A percentile compares a stretch with the other conserved stretches of the same genome.
phyloP scores from a whole-genome alignment of 2,888 invertebrate genomes.

The Entomobrya multifasciata region DNA sequence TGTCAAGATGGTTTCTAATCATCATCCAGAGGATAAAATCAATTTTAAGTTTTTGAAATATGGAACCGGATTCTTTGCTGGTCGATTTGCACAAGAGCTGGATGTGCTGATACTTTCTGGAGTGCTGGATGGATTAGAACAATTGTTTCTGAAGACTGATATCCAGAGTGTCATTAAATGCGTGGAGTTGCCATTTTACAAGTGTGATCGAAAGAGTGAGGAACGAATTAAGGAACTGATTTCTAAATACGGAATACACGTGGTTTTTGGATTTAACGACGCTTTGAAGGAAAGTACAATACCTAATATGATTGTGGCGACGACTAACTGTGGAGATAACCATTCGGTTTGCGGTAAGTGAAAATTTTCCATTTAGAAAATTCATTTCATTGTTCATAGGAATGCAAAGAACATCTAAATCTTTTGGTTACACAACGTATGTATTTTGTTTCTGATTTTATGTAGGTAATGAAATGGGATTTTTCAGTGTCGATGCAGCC shows the following conservation, averaged over 20 bases:
- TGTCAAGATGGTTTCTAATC: slow-evolving; percentile 28
- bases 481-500: slow-evolving; percentile 72
- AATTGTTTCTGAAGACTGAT: slow-evolving; percentile 31
- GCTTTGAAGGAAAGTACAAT: slow-evolving; percentile 60
- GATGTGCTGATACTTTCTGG: slow-evolving; percentile 61
- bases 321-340: slow-evolving; percentile 76
- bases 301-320: slow-evolving; percentile 45
- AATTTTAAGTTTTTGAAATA: slow-evolving; percentile 75
- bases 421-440: background rate
- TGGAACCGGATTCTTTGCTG: slow-evolving; percentile 75
- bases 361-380: background rate
- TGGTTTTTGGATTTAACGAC: slow-evolving; percentile 46
- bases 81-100: slow-evolving; percentile 50
- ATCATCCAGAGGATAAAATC: slow-evolving; percentile 51
- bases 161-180: slow-evolving; percentile 35
- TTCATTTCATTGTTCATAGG: too few relatives aligned
- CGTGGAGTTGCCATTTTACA: slow-evolving; percentile 75
- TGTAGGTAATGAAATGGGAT: slow-evolving; percentile 76
- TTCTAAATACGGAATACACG: slow-evolving; percentile 29
- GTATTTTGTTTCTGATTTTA: background rate
- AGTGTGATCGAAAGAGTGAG: slow-evolving; percentile 30
- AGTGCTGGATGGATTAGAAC: slow-evolving; percentile 72
- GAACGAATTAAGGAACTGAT: slow-evolving; percentile 26
- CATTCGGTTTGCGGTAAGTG: slow-evolving; percentile 68
- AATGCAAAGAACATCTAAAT: too few relatives aligned